These are phyloP conservation scores for Cataglyphis livida DNA, from an alignment of 2,888 invertebrate species.

Conservation along the genomic window DNA sequence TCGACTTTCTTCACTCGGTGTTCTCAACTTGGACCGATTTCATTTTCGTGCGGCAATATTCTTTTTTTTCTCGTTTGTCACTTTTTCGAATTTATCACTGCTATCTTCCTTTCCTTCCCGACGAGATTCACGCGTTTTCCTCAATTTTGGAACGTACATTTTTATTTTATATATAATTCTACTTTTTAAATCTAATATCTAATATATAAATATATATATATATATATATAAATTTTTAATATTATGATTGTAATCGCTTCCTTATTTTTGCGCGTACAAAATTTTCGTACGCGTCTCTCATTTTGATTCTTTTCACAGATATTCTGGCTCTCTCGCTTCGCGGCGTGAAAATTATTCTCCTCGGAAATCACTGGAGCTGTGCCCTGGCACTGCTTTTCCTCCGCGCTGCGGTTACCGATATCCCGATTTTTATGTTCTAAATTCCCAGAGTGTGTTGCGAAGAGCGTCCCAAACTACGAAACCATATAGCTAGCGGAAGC, in stretches of 20 bases:
- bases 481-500: slow-evolving; percentile 19
- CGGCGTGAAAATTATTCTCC: slow-evolving; percentile 54
- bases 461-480: slow-evolving; percentile 26
- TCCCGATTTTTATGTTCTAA: slow-evolving; percentile 42
- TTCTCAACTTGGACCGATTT: slow-evolving; percentile 42
- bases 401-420: slow-evolving; percentile 29
- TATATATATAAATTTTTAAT: slow-evolving; percentile 4
- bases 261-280: background rate
- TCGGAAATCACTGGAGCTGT: slow-evolving; percentile 61
- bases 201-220: background rate
- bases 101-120: background rate
- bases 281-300: background rate
- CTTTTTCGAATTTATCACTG: background rate
- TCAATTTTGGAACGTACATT: background rate
- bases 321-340: slow-evolving; percentile 55
- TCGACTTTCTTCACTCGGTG: slow-evolving; percentile 46
- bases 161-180: background rate
- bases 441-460: slow-evolving; percentile 34
- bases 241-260: background rate
- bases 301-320: background rate
- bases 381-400: slow-evolving; percentile 49
- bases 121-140: background rate
- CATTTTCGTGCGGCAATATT: slow-evolving; percentile 40
- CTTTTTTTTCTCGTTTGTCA: background rate
- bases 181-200: background rate